Base-by-base conservation (phyloP, 2,888 invertebrate genomes). In the Clivina fossor region DNA sequence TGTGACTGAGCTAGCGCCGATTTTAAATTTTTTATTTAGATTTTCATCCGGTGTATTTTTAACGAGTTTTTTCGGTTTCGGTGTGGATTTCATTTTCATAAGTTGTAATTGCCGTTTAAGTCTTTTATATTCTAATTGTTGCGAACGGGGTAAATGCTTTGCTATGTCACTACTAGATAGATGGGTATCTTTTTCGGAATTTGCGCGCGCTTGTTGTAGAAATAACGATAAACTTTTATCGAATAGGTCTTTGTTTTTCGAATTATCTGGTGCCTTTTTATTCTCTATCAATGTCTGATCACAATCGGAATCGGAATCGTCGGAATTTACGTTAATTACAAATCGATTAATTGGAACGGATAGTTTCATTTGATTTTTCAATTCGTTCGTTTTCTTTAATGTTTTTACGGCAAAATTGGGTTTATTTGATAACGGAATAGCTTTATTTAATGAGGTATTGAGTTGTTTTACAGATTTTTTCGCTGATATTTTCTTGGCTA, bases 401-500 rank as follows among this genome's bases (percentile, higher is more conserved):
- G 22, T 15, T 33, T 40, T 20, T 24, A 43, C 15, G 33, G 24
- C 20, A 2, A 38, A 16, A 9, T 59, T 54, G 2, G 50, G 32
- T 54, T 59, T 59, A 51, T 51, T 60, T 8, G 18, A 8, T 37
- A 55, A 56, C 20, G 40, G 28, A 53, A 51, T 57, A 46, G 55
- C 60, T n/a, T 51, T 58, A 56, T 58, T 62, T 28, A 57, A 35
- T 49, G 58, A 4, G 56, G 38, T 26, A 58, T 58, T 22, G 54
- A 9, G 19, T 41, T 57, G 28, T 59, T 57, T 59, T 32, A 44
- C 33, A 9, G 48, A 41, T 46, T 41, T 46, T 37, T 59, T 58
- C 33, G 75, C 65, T 44, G 78, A 76, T 50, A 81, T 74, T 68
- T 80, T 82, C 68, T 79, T 80, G 53, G 79, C 79, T 60, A 83